Conservation (phyloP, 30 jellyfish, hydroid and myxozoan species). For the Rhopilema esculentum region DNA sequence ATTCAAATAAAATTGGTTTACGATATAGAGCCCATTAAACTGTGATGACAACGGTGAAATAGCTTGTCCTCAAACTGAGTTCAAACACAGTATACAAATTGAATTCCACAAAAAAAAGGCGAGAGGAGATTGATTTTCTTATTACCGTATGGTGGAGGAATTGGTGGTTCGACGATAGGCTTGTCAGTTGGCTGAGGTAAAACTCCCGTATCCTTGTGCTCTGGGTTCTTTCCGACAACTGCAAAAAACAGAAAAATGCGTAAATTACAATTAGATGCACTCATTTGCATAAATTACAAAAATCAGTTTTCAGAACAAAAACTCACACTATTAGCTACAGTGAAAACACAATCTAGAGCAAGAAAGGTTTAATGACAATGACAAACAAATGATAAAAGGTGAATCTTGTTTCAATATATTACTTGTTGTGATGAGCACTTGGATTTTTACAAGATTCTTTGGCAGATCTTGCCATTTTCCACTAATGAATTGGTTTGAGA, state of each 20-base stretch:
- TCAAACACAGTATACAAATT: too few species aligned
- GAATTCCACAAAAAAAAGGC: too few species aligned
- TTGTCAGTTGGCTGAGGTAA: constrained; percentile 76
- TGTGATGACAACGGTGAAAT: too few species aligned
- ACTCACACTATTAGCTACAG: too few species aligned
- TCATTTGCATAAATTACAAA: too few species aligned
- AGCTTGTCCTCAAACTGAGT: too few species aligned
- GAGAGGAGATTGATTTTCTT: not conserved
- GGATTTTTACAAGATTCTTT: constrained; percentile 68
- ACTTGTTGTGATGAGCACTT: constrained; percentile 47
- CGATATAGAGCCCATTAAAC: too few species aligned
- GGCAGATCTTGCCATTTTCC: constrained; percentile 85
- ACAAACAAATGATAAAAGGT: not conserved
- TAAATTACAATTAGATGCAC: too few species aligned
- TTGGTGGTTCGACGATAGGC: constrained; percentile 79
- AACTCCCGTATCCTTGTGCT: constrained; percentile 74
- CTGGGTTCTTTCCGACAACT: constrained; percentile 89
- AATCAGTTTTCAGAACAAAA: not conserved
- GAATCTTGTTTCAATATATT: not conserved
- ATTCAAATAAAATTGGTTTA: too few species aligned
- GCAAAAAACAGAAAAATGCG: constrained; percentile 6
- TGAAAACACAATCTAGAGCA: not conserved
- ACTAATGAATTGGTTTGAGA: constrained; percentile 63
- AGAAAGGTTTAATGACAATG: not conserved
- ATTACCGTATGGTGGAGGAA: constrained; percentile 77